Percentiles rank a stretch among this genome's conserved stretches.
Evolutionary conservation across 2,113 vertebrate genomes (phyloP).

Genomic region (Charadrius vociferus): DNA sequence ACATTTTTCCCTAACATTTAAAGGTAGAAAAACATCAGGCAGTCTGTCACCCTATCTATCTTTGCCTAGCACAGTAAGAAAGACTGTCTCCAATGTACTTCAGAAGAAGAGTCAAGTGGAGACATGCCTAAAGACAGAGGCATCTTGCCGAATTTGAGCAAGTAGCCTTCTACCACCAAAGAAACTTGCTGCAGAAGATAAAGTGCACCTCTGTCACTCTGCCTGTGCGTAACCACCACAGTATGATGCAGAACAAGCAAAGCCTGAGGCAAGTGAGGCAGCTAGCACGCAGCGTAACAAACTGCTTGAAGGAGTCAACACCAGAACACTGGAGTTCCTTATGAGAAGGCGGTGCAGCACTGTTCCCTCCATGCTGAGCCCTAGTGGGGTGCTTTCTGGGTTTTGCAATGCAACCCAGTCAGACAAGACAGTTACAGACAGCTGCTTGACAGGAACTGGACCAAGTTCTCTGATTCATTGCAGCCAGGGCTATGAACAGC

Average conservation of each 20-base stretch:
- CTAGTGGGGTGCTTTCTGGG: neutral
- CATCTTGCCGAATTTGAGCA: neutral
- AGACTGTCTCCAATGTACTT: neutral
- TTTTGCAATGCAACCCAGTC: neutral
- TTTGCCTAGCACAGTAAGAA: neutral
- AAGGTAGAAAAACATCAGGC: neutral
- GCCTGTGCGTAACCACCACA: neutral
- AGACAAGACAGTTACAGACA: neutral
- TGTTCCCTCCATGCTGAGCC: neutral
- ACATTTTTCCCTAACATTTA: neutral
- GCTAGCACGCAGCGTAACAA: neutral
- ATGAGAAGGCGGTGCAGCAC: neutral
- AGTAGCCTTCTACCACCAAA: neutral
- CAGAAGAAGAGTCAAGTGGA: neutral
- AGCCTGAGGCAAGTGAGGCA: neutral
- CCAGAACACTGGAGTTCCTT: neutral
- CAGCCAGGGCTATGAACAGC: neutral
- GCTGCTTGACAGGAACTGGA: neutral
- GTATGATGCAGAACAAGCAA: neutral
- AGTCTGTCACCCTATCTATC: neutral
- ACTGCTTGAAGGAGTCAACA: neutral
- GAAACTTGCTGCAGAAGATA: neutral
- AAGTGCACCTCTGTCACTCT: neutral
- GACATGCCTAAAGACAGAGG: neutral
- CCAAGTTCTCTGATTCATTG: neutral